Evolutionary conservation across 2,113 vertebrate species (phyloP), one percentile per base, ranked within the genome.

Genomic region (Lepisosteus oculatus): DNA sequence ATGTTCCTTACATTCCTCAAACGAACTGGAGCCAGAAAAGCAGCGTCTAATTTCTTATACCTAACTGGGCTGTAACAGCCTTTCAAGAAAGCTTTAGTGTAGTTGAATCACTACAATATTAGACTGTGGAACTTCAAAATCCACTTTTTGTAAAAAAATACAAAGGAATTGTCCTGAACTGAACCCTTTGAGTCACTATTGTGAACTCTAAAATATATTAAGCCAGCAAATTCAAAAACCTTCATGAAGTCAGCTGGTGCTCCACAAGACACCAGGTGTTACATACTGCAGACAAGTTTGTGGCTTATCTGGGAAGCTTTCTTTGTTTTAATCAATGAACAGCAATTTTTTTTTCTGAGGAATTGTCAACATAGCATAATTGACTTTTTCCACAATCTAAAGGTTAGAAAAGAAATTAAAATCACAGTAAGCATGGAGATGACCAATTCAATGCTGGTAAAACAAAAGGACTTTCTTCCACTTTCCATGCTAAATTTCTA

Each of bases 401-500:
- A 47, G 43, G 65, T 72, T 63, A 44, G 61, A 47, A 43, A 66
- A 43, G 79, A 85, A 76, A 64, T 74, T 41, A 2, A 81, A 74
- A 80, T 79, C 11, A 3, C 70, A 1, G 71, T 73, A 68, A 68
- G 61, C 69, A 78, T 74, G 69, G 67, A 70, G 69, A 5, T 72
- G 74, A 82, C 73, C 75, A 77, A 77, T 0, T 64, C 69, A 41
- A 75, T 78, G 77, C 74, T 61, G 54, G 77, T 76, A 29, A 76
- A 85, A 81, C 67, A 57, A 74, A 69, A 75, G 41, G 68, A 76
- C 75, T 77, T 84, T 76, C 78, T 72, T 77, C 70, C 66, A 65
- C 75, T 63, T 71, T 85, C 80, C 78, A 6, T 44, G 79, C 86
- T 84, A 83, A 85, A 84, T 77, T 82, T 80, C 72, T 82, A 80